phyloP scores from a whole-genome alignment of 2,888 invertebrate genomes.

The Brachyptera putata region DNA sequence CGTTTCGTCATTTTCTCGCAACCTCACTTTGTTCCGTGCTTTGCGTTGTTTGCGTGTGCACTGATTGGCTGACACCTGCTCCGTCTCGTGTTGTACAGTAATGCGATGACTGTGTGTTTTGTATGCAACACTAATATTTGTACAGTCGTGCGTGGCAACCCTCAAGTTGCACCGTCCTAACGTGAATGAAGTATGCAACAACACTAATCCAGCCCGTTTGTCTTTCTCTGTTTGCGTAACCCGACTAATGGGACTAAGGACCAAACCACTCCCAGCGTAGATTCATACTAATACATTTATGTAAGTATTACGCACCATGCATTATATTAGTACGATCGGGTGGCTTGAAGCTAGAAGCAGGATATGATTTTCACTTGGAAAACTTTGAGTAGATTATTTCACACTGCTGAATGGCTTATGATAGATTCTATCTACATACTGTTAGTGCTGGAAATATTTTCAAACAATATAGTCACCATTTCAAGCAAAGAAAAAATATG shows the following conservation, averaged over 20 bases:
- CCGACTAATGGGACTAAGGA: slow-evolving; percentile 31
- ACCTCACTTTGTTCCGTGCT: too few relatives aligned
- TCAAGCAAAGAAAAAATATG: too few relatives aligned
- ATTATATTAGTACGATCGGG: not conserved
- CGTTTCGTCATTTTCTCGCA: too few relatives aligned
- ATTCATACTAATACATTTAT: slow-evolving; percentile 9
- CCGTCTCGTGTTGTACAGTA: not conserved
- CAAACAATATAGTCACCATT: too few relatives aligned
- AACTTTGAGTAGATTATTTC: too few relatives aligned
- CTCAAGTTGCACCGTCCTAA: too few relatives aligned
- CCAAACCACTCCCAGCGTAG: not conserved
- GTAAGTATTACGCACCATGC: slow-evolving; percentile 6
- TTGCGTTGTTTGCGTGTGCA: too few relatives aligned
- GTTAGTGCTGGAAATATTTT: too few relatives aligned
- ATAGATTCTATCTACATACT: too few relatives aligned
- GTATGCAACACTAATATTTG: not conserved
- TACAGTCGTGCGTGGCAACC: too few relatives aligned
- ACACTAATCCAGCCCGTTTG: slow-evolving; percentile 19
- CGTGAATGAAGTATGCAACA: not conserved
- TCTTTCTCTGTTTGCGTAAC: slow-evolving; percentile 26
- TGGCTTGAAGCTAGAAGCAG: not conserved
- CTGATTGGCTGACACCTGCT: too few relatives aligned
- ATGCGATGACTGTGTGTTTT: not conserved
- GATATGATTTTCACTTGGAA: too few relatives aligned
- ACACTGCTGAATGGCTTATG: not conserved